Evolutionary conservation across 2,113 vertebrate genomes (phyloP).

Genomic region (Gopherus evgoodei): DNA sequence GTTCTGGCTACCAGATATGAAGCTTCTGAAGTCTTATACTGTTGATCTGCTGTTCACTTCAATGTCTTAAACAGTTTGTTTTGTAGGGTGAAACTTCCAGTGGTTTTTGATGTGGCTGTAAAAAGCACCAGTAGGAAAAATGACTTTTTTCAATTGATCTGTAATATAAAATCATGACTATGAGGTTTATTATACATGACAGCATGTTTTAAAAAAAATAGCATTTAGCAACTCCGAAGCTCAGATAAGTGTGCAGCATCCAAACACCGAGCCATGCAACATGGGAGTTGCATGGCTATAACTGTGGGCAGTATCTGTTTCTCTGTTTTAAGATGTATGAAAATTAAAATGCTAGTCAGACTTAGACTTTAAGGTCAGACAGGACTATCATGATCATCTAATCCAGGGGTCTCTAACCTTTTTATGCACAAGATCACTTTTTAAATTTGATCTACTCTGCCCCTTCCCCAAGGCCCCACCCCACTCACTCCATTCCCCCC

Average conservation of each 20-base stretch:
- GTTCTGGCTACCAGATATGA: neutral
- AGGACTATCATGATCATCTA: neutral
- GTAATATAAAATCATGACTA: neutral
- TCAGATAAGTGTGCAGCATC: neutral
- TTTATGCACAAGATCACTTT: too few species aligned
- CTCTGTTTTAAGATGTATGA: neutral
- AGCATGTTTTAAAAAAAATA: neutral
- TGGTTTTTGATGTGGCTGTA: neutral
- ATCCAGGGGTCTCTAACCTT: too few species aligned
- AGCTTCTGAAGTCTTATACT: neutral
- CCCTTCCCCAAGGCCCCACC: too few species aligned
- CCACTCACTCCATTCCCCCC: too few species aligned
- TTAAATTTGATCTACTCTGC: too few species aligned
- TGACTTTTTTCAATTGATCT: neutral
- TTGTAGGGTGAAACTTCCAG: neutral
- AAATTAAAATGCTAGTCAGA: neutral
- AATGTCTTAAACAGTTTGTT: neutral
- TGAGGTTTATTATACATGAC: neutral
- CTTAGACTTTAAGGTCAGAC: neutral
- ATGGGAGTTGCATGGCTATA: neutral
- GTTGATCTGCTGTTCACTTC: neutral
- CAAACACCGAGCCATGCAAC: neutral
- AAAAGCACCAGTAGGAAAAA: neutral
- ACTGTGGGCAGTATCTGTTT: neutral
- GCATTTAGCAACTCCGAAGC: neutral